phyloP scores from a whole-genome alignment of 2,888 invertebrate species.

The Gymnocheta viridis region DNA sequence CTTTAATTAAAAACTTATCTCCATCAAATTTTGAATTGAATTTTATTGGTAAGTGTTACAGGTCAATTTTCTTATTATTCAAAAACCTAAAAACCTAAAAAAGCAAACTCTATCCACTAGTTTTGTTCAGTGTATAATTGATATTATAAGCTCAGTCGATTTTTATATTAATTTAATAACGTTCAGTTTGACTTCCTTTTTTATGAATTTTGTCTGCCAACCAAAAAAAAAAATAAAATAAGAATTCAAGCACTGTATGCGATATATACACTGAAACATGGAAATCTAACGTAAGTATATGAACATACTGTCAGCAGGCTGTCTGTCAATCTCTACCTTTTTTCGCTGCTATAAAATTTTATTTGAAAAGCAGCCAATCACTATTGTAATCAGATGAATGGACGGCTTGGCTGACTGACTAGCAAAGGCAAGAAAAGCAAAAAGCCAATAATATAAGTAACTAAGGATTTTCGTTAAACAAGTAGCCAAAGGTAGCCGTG shows the following conservation, averaged over 20 bases:
- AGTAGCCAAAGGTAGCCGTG: conserved; percentile 61
- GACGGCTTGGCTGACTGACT: conserved; percentile 19
- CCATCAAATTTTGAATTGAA: no score
- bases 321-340: conserved; percentile 59
- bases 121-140: conserved; percentile 34
- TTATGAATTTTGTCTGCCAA: conserved; percentile 22
- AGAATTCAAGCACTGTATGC: background rate
- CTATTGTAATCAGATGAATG: conserved; percentile 64
- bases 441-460: conserved; percentile 28
- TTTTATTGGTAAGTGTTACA: no score
- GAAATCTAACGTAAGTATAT: conserved; percentile 43
- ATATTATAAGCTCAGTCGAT: conserved; percentile 3
- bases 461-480: conserved; percentile 46
- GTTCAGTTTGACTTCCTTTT: conserved; percentile 11
- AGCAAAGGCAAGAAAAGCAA: background rate
- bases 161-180: conserved; percentile 20
- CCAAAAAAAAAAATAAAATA: conserved; percentile 21
- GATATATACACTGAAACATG: conserved; percentile 48
- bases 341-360: conserved; percentile 34
- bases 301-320: conserved; percentile 61
- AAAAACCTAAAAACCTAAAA: background rate
- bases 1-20: no score
- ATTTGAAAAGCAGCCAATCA: conserved; percentile 58
- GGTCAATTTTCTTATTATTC: no score
- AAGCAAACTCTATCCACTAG: background rate